Evolutionary conservation across 1,140 invertebrate genomes (phyloP).

Genomic region (Penaeus vannamei): DNA sequence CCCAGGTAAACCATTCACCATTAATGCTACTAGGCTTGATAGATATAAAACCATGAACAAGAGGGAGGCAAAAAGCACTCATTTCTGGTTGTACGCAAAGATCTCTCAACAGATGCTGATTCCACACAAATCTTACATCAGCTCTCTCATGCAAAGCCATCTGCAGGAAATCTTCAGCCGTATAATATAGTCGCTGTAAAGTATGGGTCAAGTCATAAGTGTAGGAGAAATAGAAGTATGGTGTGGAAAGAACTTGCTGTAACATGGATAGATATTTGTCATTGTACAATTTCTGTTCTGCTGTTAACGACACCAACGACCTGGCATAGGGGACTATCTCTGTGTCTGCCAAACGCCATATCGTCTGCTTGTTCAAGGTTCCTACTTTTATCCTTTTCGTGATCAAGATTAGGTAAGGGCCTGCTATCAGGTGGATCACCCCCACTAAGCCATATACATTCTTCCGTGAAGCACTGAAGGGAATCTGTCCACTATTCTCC

Average conservation of each 20-base stretch:
- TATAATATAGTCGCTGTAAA: constrained; percentile 89
- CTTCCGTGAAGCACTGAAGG: constrained; percentile 67
- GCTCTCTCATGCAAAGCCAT: constrained; percentile 80
- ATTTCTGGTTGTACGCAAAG: constrained; percentile 80
- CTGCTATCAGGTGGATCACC: constrained; percentile 86
- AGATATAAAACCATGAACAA: constrained; percentile 91
- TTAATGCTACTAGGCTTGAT: constrained; percentile 86
- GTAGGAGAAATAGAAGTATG: constrained; percentile 92
- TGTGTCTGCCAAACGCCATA: constrained; percentile 87
- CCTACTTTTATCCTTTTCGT: constrained; percentile 89
- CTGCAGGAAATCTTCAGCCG: constrained; percentile 85
- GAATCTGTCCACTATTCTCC: constrained; percentile 72
- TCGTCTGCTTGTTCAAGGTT: constrained; percentile 85
- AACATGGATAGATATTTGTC: constrained; percentile 84
- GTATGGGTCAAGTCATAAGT: constrained; percentile 95
- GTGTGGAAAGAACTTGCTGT: constrained; percentile 82
- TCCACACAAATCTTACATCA: constrained; percentile 94
- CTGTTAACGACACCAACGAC: constrained; percentile 86
- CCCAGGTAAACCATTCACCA: constrained; percentile 86
- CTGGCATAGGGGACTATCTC: constrained; percentile 91
- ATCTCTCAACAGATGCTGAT: constrained; percentile 83
- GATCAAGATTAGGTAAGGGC: constrained; percentile 91
- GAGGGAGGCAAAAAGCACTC: constrained; percentile 85
- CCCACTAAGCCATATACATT: constrained; percentile 89
- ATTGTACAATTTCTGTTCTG: constrained; percentile 78